Evolutionary conservation across 2,113 vertebrate genomes (phyloP).

Genomic region (Agelaius tricolor): DNA sequence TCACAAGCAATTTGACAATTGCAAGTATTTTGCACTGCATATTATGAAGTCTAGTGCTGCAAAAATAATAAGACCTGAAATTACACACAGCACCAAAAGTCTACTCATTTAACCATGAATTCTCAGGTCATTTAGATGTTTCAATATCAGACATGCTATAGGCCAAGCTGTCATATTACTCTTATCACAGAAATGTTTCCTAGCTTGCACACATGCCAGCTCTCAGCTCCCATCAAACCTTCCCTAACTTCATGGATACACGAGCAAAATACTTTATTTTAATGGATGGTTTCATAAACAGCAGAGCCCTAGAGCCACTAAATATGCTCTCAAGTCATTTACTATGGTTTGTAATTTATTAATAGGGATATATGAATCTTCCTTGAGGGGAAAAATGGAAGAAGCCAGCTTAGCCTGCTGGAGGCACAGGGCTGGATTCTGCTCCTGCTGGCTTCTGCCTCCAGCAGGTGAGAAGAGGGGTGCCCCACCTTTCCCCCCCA

Average conservation of each 20-base stretch:
- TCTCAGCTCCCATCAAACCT: neutral
- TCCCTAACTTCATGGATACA: neutral
- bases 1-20: conserved; percentile 61
- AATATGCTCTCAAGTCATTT: neutral
- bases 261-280: neutral
- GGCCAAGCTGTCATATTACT: neutral
- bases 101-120: neutral
- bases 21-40: neutral
- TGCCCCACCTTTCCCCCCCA: neutral
- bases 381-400: neutral
- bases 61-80: conserved; percentile 27
- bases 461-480: fast-evolving
- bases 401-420: neutral
- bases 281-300: neutral
- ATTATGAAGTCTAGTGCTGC: conserved; percentile 4
- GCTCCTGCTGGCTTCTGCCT: neutral
- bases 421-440: neutral
- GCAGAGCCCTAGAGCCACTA: neutral
- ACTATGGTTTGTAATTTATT: neutral
- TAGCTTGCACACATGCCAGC: neutral
- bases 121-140: conserved; percentile 29
- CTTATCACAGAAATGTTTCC: conserved; percentile 10
- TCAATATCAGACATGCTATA: conserved; percentile 19
- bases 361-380: neutral
- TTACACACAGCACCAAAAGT: neutral